These are phyloP conservation scores for Periophthalmodon schlosseri DNA, from an alignment of 2,113 vertebrate genomes.

Conservation along the genomic window DNA sequence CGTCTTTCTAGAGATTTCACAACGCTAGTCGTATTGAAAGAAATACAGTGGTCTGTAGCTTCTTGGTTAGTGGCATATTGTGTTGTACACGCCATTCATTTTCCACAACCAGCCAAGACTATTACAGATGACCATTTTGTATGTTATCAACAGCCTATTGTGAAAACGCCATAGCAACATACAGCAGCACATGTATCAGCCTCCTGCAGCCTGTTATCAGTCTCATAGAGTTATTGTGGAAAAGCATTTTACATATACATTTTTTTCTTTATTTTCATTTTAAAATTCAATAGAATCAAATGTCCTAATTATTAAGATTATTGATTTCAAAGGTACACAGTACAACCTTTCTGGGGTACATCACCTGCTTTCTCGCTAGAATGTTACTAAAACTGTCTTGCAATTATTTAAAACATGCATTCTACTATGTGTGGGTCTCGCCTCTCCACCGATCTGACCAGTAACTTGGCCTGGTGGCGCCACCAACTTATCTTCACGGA, in stretches of 20 bases:
- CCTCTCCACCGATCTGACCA: too few relatives aligned
- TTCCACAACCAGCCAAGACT: not conserved
- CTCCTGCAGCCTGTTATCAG: not conserved
- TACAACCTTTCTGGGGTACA: too few relatives aligned
- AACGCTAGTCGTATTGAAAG: not conserved
- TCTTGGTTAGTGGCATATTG: not conserved
- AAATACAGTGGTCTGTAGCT: not conserved
- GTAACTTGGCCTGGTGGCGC: too few relatives aligned
- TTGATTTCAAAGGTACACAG: too few relatives aligned
- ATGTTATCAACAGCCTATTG: not conserved
- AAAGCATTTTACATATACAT: too few relatives aligned
- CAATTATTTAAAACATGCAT: too few relatives aligned
- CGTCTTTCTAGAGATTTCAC: slow-evolving; percentile 1
- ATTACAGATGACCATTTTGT: not conserved
- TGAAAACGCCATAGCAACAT: not conserved
- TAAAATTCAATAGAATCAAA: too few relatives aligned
- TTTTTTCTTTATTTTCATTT: not conserved
- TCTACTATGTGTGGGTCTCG: too few relatives aligned
- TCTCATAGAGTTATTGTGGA: not conserved
- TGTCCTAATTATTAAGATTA: too few relatives aligned
- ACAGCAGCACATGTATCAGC: not conserved
- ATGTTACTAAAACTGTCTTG: not conserved
- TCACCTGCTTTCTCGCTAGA: not conserved
- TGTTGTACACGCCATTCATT: not conserved
- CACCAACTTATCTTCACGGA: not conserved